These are phyloP conservation scores for Leptothorax acervorum DNA, from an alignment of 2,888 invertebrate genomes.

Conservation along the genomic window DNA sequence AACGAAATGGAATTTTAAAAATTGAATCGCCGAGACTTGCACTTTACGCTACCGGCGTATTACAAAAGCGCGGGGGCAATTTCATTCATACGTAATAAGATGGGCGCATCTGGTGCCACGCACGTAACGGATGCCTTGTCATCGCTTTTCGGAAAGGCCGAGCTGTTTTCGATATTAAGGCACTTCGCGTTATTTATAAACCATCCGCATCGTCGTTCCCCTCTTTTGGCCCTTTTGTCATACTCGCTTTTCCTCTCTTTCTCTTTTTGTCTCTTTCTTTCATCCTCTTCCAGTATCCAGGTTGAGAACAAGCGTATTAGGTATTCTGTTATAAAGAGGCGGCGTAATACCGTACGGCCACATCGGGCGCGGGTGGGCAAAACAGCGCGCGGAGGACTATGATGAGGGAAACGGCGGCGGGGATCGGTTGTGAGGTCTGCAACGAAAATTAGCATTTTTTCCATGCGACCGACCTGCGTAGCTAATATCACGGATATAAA, in stretches of 20 bases:
- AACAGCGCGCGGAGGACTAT: slow-evolving; percentile 13
- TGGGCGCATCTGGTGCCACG: slow-evolving; percentile 43
- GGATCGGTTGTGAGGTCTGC: slow-evolving; percentile 66
- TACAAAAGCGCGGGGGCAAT: slow-evolving; percentile 44
- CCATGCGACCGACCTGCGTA: slow-evolving; percentile 75
- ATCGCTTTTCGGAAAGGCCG: slow-evolving; percentile 46
- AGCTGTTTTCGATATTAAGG: slow-evolving; percentile 67
- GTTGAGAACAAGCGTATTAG: slow-evolving; percentile 69
- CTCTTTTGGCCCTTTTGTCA: neutral
- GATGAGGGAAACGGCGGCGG: slow-evolving; percentile 37
- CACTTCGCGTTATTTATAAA: slow-evolving; percentile 66
- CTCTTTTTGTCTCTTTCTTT: slow-evolving; percentile 14
- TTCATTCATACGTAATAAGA: slow-evolving; percentile 58
- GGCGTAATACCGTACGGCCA: slow-evolving; percentile 61
- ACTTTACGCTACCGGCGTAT: slow-evolving; percentile 28
- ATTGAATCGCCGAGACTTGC: slow-evolving; percentile 48
- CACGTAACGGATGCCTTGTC: slow-evolving; percentile 46
- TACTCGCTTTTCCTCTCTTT: slow-evolving; percentile 6
- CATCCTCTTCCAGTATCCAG: slow-evolving; percentile 18
- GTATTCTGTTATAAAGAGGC: slow-evolving; percentile 72
- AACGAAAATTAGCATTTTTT: slow-evolving; percentile 81
- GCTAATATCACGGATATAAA: slow-evolving; percentile 72
- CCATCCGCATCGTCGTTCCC: neutral
- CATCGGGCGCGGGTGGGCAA: slow-evolving; percentile 22
- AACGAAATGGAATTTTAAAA: slow-evolving; percentile 57